Evolutionary conservation across 2,797 vertebrate species (phyloP).

Genomic region (Sebastes flavidus): DNA sequence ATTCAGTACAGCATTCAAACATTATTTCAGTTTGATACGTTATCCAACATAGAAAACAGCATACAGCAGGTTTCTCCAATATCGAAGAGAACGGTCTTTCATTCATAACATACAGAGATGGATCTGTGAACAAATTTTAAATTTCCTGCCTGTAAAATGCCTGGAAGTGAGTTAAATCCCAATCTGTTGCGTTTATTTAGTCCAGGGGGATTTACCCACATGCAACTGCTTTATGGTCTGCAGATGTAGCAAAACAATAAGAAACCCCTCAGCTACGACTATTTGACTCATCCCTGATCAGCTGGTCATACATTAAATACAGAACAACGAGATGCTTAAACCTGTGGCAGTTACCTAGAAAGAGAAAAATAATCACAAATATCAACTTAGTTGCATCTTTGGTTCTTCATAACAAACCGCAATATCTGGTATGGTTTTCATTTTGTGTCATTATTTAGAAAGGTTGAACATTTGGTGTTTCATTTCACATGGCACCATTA

Average conservation of each 20-base stretch:
- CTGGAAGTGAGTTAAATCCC: not conserved
- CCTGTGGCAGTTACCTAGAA: not conserved
- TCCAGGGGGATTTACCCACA: not conserved
- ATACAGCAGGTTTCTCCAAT: slow-evolving; percentile 15
- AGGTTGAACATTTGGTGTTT: slow-evolving; percentile 1
- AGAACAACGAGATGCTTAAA: not conserved
- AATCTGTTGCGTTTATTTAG: not conserved
- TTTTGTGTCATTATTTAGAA: not conserved
- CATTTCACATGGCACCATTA: slow-evolving; percentile 9
- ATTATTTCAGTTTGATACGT: slow-evolving; percentile 41
- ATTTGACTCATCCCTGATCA: not conserved
- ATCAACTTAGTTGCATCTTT: slow-evolving; percentile 23
- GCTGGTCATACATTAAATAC: not conserved
- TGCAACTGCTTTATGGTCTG: slow-evolving; percentile 13
- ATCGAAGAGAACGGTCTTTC: slow-evolving; percentile 1
- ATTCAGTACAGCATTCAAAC: slow-evolving; percentile 29
- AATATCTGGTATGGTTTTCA: slow-evolving; percentile 5
- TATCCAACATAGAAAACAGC: slow-evolving; percentile 38
- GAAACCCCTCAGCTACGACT: not conserved
- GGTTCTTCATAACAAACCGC: slow-evolving; percentile 1
- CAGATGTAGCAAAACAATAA: slow-evolving; percentile 4
- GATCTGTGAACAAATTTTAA: not conserved
- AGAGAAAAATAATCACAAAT: slow-evolving; percentile 1
- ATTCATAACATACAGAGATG: not conserved
- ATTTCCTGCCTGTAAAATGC: not conserved